Base-by-base conservation (phyloP, 2,888 invertebrate genomes). In the Ophion ventricosus region DNA sequence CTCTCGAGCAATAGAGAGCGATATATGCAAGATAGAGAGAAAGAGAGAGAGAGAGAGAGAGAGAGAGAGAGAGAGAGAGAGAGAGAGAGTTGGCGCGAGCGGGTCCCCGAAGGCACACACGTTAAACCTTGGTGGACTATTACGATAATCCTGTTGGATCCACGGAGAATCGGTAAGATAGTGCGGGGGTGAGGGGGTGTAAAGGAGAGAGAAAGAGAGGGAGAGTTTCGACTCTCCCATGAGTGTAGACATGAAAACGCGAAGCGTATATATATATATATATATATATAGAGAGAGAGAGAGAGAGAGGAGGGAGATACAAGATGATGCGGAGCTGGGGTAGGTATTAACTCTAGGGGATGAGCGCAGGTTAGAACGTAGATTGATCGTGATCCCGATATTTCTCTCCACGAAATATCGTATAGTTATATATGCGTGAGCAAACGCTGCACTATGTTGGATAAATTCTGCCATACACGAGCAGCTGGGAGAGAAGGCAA, bases 141-240 rank as follows among this genome's bases (percentile, higher is more conserved):
- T 92, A 92, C 91, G 89, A 91, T 92, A 92, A 92, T 92, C 91
- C 91, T 89, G 91, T 90, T 91, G 91, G 91, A 91, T 90, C 90
- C 88, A 25, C 85, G 85, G 78, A 87, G 87, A 88, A 86, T 87
- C 88, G 54, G 63, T 54, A 54, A 54, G 79, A 87, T 49, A 49
- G 49, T 49, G 86, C 82, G 84, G 87, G 89, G 14, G 14, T 1
- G 11, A 49, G 14, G 49, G 49, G 49, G 49, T 49, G 14, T 17
- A 49, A 49, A 49, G 14, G 74, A 63, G 25, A 74, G 74, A 26
- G 66, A 66, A 54, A 73, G 79, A 74, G 74, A 43, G 14, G 14
- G 70, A 70, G 78, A 54, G 40, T 67, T 80, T 82, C 76, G 73
- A 80, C 63, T 79, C 76, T 80, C 73, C 79, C 76, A 59, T 67